phyloP scores from a whole-genome alignment of 2,888 invertebrate species.

The Resseliella maxima region DNA sequence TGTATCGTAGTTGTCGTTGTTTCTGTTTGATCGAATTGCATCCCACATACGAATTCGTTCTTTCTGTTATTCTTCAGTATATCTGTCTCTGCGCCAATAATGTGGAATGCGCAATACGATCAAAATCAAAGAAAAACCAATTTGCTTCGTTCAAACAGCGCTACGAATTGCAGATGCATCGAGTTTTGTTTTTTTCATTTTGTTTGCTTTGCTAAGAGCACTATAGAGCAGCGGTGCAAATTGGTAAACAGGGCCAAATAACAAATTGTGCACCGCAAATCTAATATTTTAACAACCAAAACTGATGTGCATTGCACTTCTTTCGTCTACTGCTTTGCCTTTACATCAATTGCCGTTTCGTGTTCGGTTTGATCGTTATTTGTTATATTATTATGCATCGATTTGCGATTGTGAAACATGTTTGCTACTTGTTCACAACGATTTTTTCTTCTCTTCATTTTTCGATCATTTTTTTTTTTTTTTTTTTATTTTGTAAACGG shows the following conservation, averaged over 20 bases:
- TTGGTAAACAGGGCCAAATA: constrained; percentile 11
- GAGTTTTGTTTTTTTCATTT: too few relatives aligned
- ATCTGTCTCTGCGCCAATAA: not conserved
- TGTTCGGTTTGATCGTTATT: constrained; percentile 1
- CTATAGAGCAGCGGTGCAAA: not conserved
- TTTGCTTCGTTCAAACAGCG: not conserved
- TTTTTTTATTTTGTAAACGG: not conserved
- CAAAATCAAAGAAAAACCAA: not conserved
- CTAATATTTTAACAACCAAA: constrained; percentile 27
- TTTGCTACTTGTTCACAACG: not conserved
- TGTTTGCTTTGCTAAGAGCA: not conserved
- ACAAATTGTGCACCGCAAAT: not conserved
- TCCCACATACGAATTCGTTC: not conserved
- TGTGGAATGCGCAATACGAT: not conserved
- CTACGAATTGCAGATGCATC: constrained; percentile 28
- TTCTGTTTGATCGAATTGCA: constrained; percentile 8
- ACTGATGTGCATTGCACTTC: not conserved
- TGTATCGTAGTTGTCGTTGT: constrained; percentile 13
- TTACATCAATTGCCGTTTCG: not conserved
- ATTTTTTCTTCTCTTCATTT: too few relatives aligned
- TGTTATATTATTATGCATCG: not conserved
- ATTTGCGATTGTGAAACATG: constrained; percentile 13
- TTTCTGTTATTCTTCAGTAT: not conserved
- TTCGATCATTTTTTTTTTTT: not conserved
- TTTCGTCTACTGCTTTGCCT: not conserved